Conservation (phyloP, 2,888 invertebrate species). For the Drosophila maculinotata region DNA sequence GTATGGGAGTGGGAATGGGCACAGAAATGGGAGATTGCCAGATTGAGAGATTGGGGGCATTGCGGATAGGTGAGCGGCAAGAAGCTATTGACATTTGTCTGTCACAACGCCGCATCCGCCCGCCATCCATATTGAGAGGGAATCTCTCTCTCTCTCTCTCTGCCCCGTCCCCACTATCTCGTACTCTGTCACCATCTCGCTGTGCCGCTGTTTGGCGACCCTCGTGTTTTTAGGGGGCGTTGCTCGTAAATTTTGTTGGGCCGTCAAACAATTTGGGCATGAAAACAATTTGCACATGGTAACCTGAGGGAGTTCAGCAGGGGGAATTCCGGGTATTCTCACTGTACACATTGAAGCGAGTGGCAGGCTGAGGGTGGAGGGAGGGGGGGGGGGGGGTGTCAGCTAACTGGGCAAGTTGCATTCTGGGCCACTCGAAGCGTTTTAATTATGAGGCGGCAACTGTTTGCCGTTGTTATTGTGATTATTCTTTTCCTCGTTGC, state of each 20-base stretch:
- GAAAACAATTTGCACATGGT: slow-evolving; percentile 65
- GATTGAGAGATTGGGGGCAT: not conserved
- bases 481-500: slow-evolving; percentile 40
- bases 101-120: slow-evolving; percentile 68
- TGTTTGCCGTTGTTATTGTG: slow-evolving; percentile 58
- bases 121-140: slow-evolving; percentile 18
- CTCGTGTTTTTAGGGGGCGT: slow-evolving; percentile 64
- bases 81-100: slow-evolving; percentile 72
- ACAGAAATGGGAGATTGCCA: not conserved
- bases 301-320: slow-evolving; percentile 8
- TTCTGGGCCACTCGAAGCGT: slow-evolving; percentile 67
- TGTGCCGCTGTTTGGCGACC: slow-evolving; percentile 12
- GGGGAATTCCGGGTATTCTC: not conserved
- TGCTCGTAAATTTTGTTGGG: slow-evolving; percentile 54
- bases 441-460: slow-evolving; percentile 75
- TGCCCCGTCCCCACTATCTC: not conserved
- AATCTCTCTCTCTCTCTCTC: not conserved
- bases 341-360: not conserved
- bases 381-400: not conserved
- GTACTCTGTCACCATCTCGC: not conserved
- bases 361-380: not conserved
- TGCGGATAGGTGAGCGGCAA: slow-evolving; percentile 16
- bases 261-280: slow-evolving; percentile 52
- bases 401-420: slow-evolving; percentile 37
- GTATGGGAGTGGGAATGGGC: not conserved